phyloP scores from a whole-genome alignment of 2,797 vertebrate genomes.

The Dromococcyx pavoninus region DNA sequence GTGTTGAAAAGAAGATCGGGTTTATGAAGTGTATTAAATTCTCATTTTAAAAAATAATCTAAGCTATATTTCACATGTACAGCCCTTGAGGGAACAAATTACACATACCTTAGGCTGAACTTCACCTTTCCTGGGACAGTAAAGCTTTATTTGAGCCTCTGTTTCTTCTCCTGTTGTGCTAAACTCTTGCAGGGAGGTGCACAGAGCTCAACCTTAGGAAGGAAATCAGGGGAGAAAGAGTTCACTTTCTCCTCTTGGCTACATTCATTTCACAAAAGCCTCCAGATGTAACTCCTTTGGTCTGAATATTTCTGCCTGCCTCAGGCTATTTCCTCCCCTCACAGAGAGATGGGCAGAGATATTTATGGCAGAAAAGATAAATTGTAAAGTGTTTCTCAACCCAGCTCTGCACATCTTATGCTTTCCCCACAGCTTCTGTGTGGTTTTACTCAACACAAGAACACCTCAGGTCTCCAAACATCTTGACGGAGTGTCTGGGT shows the following conservation, averaged over 20 bases:
- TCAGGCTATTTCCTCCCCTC: neutral
- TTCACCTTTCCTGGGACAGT: neutral
- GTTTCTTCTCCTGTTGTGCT: neutral
- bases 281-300: neutral
- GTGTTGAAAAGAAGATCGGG: neutral
- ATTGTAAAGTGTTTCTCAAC: neutral
- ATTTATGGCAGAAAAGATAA: neutral
- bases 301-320: conserved; percentile 8
- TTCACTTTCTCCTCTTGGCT: neutral
- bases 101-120: neutral
- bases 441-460: neutral
- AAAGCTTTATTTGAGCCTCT: neutral
- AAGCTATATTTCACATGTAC: neutral
- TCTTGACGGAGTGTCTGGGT: neutral
- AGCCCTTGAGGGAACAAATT: neutral
- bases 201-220: neutral
- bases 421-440: neutral
- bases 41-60: neutral
- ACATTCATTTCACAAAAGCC: neutral
- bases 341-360: neutral
- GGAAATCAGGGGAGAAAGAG: neutral
- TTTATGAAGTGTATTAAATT: neutral
- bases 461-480: neutral
- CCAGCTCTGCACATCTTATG: neutral
- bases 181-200: neutral